phyloP scores from a whole-genome alignment of 2,888 invertebrate species.

The Elysia crispata region DNA sequence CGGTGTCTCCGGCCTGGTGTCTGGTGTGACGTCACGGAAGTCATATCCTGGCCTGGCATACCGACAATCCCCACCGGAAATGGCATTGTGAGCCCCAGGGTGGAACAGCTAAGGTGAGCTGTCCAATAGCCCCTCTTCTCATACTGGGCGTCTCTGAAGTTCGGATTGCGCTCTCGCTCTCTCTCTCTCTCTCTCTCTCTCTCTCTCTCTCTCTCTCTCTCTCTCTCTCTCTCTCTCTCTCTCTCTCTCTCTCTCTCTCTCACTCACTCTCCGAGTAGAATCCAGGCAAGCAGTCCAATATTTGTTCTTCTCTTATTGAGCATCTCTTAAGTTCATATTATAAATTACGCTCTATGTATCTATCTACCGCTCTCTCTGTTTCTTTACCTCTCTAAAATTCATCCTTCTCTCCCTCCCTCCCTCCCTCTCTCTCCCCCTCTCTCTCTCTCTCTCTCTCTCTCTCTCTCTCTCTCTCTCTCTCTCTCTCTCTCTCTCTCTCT shows the following conservation, averaged over 20 bases:
- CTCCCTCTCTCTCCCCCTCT: slow-evolving; percentile 25
- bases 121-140: not conserved
- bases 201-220: not conserved
- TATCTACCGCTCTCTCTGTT: not conserved
- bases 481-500: slow-evolving; percentile 10
- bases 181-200: not conserved
- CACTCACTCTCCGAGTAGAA: too few species aligned
- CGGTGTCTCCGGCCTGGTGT: too few species aligned
- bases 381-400: slow-evolving; percentile 20
- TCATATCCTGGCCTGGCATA: slow-evolving; percentile 2
- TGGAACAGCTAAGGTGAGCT: not conserved
- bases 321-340: too few species aligned
- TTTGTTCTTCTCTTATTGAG: too few species aligned
- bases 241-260: slow-evolving; percentile 31
- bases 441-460: slow-evolving; percentile 35
- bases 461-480: slow-evolving; percentile 2
- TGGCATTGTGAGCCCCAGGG: not conserved
- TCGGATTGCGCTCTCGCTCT: not conserved
- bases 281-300: too few species aligned
- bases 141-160: not conserved
- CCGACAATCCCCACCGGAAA: not conserved
- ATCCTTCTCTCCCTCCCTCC: slow-evolving; percentile 15
- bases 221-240: slow-evolving; percentile 36
- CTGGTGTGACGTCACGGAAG: not conserved
- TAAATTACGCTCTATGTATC: slow-evolving; percentile 30